Base-by-base conservation (phyloP, 2,888 invertebrate species). In the Hofmannophila pseudospretella region DNA sequence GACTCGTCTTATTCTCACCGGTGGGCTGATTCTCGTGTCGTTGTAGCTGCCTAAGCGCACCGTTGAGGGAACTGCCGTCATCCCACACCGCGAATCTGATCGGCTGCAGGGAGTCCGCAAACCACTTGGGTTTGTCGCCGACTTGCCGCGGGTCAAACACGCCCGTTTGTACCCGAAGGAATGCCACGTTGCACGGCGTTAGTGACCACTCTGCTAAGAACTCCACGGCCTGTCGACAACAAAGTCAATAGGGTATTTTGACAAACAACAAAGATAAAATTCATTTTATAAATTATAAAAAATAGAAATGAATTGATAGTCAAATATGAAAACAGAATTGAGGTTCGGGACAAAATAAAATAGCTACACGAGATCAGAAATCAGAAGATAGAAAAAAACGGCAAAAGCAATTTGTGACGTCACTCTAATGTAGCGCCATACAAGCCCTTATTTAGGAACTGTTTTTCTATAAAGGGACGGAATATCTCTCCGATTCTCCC, bases 61-160 rank as follows among this genome's bases (percentile, higher is more conserved):
- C 93, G 49, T 93, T 93, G 34, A 95, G 76, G 0, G 94, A 94
- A 61, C 94, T 94, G 28, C 94, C 93, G 51, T 95, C 93, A 63
- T 96, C 96, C 95, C 97, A 98, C 1, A 97, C 97, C 2, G 93
- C 91, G 73, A 99, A 99, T 38, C 93, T 91, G 30, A 99, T 94
- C 0, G 96, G 94, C 51, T 97, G 96, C 45, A 99, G 86, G 7
- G 90, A 89, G 49, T 95, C 93, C 2, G 95, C 92, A 74, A 94
- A 99, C 99, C 99, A 99, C 74, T 98, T 98, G 11, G 96, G 89
- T 76, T 99, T 99, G 80, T 99, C 99, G 14, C 99, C 99, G 39
- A 99, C 94, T 71, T 96, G 94, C 10, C 93, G 90, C 0, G 99
- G 98, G 79, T 98, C 98, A 65, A 95, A 93, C 9, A 98, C 92